These are phyloP conservation scores for Acanthurus lineatus DNA, from an alignment of 2,797 vertebrate species.

Conservation along the genomic window DNA sequence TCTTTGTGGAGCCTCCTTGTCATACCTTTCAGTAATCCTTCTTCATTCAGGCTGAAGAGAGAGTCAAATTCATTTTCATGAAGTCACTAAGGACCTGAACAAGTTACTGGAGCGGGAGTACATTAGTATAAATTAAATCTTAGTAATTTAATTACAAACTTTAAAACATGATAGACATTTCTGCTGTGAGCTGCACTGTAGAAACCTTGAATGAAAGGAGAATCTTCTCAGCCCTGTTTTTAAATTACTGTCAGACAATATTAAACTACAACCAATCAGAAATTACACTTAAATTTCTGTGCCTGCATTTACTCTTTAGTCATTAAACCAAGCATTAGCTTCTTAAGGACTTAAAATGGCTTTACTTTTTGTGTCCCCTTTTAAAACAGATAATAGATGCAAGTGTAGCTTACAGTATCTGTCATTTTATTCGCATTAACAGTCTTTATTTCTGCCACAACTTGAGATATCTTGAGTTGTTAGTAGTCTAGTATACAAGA, in stretches of 20 bases:
- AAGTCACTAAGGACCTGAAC: slow-evolving; percentile 24
- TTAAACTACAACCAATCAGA: not conserved
- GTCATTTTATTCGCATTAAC: slow-evolving; percentile 2
- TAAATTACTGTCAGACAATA: not conserved
- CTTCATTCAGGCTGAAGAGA: slow-evolving; percentile 47
- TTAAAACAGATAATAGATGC: not conserved
- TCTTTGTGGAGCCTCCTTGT: slow-evolving; percentile 36
- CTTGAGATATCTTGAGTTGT: slow-evolving; percentile 2
- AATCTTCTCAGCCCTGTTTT: not conserved
- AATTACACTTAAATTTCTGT: not conserved
- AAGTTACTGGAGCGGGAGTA: slow-evolving; percentile 25
- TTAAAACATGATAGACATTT: not conserved
- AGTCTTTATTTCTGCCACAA: not conserved
- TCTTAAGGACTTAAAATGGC: not conserved
- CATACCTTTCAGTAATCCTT: slow-evolving; percentile 46
- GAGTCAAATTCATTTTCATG: slow-evolving; percentile 61
- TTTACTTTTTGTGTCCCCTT: not conserved
- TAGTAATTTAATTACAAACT: slow-evolving; percentile 25
- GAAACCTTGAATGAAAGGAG: not conserved
- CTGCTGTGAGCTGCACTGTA: not conserved
- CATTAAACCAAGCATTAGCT: not conserved
- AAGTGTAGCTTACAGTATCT: not conserved
- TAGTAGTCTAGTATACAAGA: not conserved
- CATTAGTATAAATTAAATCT: slow-evolving; percentile 20
- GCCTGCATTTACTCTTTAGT: not conserved